A percentile compares a stretch with the other conserved stretches of the same genome.
These are phyloP conservation scores for Cheumatopsyche charites DNA, from an alignment of 1,140 invertebrate genomes.

Conservation along the genomic window DNA sequence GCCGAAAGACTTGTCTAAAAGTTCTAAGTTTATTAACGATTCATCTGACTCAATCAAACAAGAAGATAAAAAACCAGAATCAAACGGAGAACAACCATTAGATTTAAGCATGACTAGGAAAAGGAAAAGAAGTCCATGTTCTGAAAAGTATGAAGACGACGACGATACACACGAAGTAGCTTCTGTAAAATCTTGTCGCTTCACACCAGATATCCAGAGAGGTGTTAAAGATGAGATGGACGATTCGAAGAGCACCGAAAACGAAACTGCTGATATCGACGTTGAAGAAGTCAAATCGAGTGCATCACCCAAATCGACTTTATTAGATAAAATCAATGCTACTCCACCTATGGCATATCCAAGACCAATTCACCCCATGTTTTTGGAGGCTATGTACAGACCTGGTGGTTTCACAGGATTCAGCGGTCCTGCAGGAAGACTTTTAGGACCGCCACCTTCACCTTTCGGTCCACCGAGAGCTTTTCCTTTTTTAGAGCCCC, in stretches of 20 bases:
- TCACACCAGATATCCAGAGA: constrained; percentile 55
- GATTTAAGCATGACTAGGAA: constrained; percentile 72
- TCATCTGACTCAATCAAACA: constrained; percentile 19
- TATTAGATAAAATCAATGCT: constrained; percentile 47
- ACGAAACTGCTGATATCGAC: constrained; percentile 60
- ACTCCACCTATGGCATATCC: constrained; percentile 75
- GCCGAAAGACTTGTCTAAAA: constrained; percentile 59
- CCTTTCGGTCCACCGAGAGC: constrained; percentile 65
- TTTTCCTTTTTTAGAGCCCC: constrained; percentile 76
- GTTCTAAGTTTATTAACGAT: constrained; percentile 40
- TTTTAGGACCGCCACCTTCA: constrained; percentile 63
- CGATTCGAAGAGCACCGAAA: constrained; percentile 59
- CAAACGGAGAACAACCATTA: constrained; percentile 68
- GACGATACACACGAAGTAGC: constrained; percentile 54
- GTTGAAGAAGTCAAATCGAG: constrained; percentile 57
- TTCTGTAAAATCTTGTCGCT: constrained; percentile 54
- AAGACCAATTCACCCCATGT: constrained; percentile 76
- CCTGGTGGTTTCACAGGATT: constrained; percentile 65
- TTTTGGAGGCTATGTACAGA: constrained; percentile 75
- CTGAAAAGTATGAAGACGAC: constrained; percentile 56
- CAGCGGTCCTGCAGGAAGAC: constrained; percentile 58
- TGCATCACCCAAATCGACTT: constrained; percentile 39
- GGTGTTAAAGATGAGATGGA: constrained; percentile 50
- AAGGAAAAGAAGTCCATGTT: constrained; percentile 57
- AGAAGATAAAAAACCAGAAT: constrained; percentile 26